Base-by-base conservation (phyloP, 2,797 vertebrate species). In the Limosa lapponica region DNA sequence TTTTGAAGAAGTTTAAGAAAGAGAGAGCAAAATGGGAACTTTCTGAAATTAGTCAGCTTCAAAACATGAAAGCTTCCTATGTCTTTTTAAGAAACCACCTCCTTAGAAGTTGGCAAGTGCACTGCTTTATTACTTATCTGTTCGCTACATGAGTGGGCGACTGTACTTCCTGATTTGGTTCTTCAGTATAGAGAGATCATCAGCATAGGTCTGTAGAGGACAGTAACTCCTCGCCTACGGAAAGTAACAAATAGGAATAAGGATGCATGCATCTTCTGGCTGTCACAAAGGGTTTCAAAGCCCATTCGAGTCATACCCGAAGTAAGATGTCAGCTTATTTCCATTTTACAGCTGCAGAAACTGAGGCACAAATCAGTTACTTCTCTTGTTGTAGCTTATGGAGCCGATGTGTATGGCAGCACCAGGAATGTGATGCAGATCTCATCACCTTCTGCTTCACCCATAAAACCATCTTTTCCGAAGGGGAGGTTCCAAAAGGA, bases 11-110 rank as follows among this genome's bases (percentile, higher is more conserved):
- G 41, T 73, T 94, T 34, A 54, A 84, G 94, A 85, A 73, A n/a
- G 88, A 67, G 48, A 78, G 93, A 92, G 71, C 1, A 51, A 92
- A 95, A 90, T 0, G 1, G 81, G 78, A 96, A 87, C 89, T 95
- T 94, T 95, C 93, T 95, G 94, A 95, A 96, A 95, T 96, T 96
- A 97, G 93, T 96, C 90, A 97, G 92, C 88, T 96, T 96, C 90
- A 87, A 90, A 92, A 89, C 93, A 96, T 5, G 58, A 96, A 96
- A 81, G 94, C 96, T 97, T 93, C 92, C 94, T 83, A 83, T 97
- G 87, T 96, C 91, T 95, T 93, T 96, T 96, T 96, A 96, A 95
- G 96, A 95, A 97, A 95, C 94, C 90, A 90, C 91, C 94, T 97
- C 92, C 89, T 95, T 96, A 95, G 82, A 66, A 86, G 70, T 96